phyloP scores from a whole-genome alignment of 2,797 vertebrate genomes.

The Amblyopsis hoosieri region DNA sequence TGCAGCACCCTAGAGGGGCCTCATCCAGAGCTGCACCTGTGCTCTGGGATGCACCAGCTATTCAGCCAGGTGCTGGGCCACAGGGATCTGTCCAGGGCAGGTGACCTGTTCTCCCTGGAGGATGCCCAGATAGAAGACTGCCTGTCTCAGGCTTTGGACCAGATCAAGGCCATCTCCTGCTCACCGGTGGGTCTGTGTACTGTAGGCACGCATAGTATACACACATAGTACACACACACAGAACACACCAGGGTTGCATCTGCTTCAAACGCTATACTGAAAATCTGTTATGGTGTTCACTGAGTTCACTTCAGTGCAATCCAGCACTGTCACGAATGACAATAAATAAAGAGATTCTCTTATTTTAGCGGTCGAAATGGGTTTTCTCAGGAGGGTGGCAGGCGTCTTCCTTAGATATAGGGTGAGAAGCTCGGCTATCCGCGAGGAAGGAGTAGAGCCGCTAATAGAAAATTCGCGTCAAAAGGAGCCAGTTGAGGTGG shows the following conservation, averaged over 20 bases:
- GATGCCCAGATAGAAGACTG: constrained; percentile 90
- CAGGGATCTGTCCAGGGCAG: constrained; percentile 91
- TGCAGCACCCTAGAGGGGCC: constrained; percentile 19
- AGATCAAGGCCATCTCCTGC: constrained; percentile 93
- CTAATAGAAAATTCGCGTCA: too few relatives aligned
- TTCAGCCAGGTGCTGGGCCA: constrained; percentile 90
- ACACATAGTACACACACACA: constrained; percentile 1
- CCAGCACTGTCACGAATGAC: too few relatives aligned
- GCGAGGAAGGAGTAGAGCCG: too few relatives aligned
- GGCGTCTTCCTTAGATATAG: too few relatives aligned
- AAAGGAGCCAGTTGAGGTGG: too few relatives aligned
- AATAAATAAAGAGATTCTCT: too few relatives aligned
- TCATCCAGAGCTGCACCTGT: constrained; percentile 8
- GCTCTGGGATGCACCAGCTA: constrained; percentile 88
- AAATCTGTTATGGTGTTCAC: not conserved
- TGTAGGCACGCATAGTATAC: not conserved
- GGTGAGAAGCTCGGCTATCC: too few relatives aligned
- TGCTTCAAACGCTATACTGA: not conserved
- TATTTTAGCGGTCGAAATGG: too few relatives aligned
- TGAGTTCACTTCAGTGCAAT: not conserved
- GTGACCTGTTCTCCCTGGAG: constrained; percentile 94
- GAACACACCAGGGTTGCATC: constrained; percentile 9
- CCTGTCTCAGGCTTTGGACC: constrained; percentile 91
- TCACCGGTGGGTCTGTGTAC: constrained; percentile 80
- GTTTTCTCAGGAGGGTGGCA: too few relatives aligned